Evolutionary conservation across 2,797 vertebrate species (phyloP).

Genomic region (Odontamblyopus lacepedii): DNA sequence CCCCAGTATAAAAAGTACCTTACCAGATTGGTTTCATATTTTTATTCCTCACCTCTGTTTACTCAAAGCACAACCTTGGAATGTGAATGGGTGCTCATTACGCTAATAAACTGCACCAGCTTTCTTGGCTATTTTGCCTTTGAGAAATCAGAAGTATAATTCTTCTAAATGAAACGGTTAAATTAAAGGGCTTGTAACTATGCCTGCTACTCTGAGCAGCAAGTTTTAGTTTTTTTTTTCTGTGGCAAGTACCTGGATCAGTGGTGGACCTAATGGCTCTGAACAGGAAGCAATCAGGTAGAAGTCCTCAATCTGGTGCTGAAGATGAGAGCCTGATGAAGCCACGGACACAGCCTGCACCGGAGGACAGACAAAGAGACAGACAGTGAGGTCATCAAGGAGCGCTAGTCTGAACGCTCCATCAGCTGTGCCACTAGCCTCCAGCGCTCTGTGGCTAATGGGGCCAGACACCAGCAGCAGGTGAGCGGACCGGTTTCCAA

Average conservation of each 20-base stretch:
- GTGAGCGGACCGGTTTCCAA: conserved; percentile 56
- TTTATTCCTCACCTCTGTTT: not conserved
- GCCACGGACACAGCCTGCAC: conserved; percentile 82
- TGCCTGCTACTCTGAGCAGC: not conserved
- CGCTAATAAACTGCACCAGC: conserved; percentile 5
- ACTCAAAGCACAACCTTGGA: conserved; percentile 8
- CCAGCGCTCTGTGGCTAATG: conserved; percentile 56
- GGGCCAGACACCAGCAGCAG: conserved; percentile 52
- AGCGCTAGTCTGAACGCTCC: conserved; percentile 26
- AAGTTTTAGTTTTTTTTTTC: not conserved
- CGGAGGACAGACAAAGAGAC: conserved; percentile 55
- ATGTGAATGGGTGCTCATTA: conserved; percentile 14
- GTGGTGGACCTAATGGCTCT: conserved; percentile 87
- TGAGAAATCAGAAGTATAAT: conserved; percentile 1
- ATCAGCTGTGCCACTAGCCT: conserved; percentile 55
- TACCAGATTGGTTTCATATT: not conserved
- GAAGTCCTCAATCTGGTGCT: conserved; percentile 76
- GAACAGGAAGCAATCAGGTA: conserved; percentile 86
- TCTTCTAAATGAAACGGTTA: not conserved
- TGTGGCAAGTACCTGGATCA: conserved; percentile 81
- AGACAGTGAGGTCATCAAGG: conserved; percentile 53
- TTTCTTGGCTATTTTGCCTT: not conserved
- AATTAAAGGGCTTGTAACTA: not conserved
- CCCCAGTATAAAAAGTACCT: not conserved
- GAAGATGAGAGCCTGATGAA: conserved; percentile 83